phyloP scores from a whole-genome alignment of 92 coral and sea anemone genomes.

The Siderastrea radians region DNA sequence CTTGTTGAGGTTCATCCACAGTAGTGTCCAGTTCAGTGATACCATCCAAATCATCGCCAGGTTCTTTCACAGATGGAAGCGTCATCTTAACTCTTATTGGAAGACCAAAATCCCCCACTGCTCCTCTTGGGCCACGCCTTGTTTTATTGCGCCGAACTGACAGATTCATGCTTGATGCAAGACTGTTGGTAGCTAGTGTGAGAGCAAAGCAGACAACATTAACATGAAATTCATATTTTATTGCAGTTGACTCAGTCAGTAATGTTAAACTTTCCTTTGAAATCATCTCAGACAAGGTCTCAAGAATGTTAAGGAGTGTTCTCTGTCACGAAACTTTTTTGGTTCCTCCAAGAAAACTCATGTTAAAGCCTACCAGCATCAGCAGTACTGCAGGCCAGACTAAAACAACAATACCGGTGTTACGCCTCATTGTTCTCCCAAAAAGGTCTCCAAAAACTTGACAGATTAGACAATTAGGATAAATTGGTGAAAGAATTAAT shows the following conservation, averaged over 20 bases:
- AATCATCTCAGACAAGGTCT: not conserved
- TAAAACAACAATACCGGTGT: too few relatives aligned
- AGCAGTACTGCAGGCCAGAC: too few relatives aligned
- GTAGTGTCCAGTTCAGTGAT: conserved; percentile 63
- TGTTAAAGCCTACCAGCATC: too few relatives aligned
- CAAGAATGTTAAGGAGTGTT: too few relatives aligned
- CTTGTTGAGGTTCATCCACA: conserved; percentile 15
- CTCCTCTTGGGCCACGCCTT: conserved; percentile 56
- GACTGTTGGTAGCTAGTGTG: conserved; percentile 55
- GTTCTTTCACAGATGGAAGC: conserved; percentile 61
- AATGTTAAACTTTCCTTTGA: not conserved
- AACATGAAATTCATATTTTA: too few relatives aligned
- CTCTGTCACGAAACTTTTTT: too few relatives aligned
- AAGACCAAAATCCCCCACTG: conserved; percentile 61
- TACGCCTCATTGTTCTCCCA: too few relatives aligned
- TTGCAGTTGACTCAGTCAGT: not conserved
- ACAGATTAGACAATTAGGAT: too few relatives aligned
- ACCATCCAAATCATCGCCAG: conserved; percentile 55
- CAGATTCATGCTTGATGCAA: conserved; percentile 77
- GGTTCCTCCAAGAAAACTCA: too few relatives aligned
- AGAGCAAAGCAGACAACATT: not conserved
- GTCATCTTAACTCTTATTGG: conserved; percentile 74
- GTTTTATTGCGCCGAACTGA: conserved; percentile 77
- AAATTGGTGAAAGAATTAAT: too few relatives aligned
- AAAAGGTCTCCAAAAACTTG: too few relatives aligned